A percentile compares a stretch with the other conserved stretches of the same genome.
phyloP scores from a whole-genome alignment of 2,113 vertebrate genomes.

The Zosterops japonicus region DNA sequence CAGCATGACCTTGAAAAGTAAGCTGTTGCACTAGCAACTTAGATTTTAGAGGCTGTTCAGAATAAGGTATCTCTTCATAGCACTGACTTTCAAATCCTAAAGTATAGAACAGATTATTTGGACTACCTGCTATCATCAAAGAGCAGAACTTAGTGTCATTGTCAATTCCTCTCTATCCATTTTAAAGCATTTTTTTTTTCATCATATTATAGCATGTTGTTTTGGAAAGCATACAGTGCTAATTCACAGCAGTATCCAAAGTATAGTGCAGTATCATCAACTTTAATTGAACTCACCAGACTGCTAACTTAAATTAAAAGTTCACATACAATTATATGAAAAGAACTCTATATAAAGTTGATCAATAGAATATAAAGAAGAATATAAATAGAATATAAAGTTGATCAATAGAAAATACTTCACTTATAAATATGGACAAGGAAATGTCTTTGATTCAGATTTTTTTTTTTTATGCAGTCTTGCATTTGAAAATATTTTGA shows the following conservation, averaged over 20 bases:
- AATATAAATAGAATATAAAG: too few relatives aligned
- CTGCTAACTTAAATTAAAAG: neutral
- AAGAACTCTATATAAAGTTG: neutral
- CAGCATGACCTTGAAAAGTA: constrained; percentile 7
- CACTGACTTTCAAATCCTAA: neutral
- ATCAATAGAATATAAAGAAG: too few relatives aligned
- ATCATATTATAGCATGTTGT: neutral
- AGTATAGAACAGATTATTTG: constrained; percentile 26
- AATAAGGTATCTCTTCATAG: constrained; percentile 30
- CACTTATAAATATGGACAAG: neutral
- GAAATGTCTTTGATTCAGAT: neutral
- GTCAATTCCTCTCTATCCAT: neutral
- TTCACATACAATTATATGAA: neutral
- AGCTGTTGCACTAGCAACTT: neutral
- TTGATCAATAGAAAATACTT: neutral
- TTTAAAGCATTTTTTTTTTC: constrained; percentile 7
- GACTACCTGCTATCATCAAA: neutral
- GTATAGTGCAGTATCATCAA: neutral
- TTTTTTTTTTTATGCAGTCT: neutral
- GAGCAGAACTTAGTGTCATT: neutral
- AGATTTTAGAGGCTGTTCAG: neutral
- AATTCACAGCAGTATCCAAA: constrained; percentile 1
- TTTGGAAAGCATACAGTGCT: neutral
- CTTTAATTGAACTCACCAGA: neutral
- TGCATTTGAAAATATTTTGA: neutral